phyloP scores from a whole-genome alignment of 2,888 invertebrate genomes.

The Drosophila algonquin region DNA sequence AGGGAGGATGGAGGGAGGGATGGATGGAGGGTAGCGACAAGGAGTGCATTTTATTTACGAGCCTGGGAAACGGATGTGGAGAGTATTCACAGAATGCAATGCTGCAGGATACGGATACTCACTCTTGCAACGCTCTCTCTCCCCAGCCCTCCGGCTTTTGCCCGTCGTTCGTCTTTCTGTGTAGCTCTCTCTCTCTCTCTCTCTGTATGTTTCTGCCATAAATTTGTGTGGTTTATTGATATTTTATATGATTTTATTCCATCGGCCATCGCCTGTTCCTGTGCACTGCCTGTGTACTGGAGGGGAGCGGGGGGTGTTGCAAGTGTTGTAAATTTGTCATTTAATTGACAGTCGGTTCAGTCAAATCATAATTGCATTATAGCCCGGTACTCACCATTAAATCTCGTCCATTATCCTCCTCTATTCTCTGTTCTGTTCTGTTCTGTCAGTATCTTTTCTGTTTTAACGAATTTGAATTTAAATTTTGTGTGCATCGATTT shows the following conservation, averaged over 20 bases:
- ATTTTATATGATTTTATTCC: constrained; percentile 45
- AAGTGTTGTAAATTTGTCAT: constrained; percentile 55
- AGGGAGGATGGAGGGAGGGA: no score
- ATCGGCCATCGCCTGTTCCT: constrained; percentile 23
- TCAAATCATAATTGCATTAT: constrained; percentile 35
- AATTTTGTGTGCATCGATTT: constrained; percentile 28
- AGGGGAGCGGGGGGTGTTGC: no score
- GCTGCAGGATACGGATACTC: constrained; percentile 1
- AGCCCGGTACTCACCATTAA: neutral
- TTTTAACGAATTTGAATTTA: constrained; percentile 36
- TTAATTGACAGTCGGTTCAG: constrained; percentile 46
- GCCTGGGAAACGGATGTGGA: constrained; percentile 9
- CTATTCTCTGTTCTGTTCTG: neutral
- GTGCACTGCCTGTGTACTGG: neutral
- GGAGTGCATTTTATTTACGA: constrained; percentile 63
- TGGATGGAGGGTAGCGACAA: neutral
- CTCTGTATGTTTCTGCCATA: constrained; percentile 38
- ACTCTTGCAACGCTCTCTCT: neutral
- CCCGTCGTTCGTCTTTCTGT: neutral
- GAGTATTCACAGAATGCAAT: neutral
- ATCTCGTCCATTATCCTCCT: neutral
- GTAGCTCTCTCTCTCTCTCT: constrained; percentile 3
- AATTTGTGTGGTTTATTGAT: constrained; percentile 48
- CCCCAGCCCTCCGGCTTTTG: neutral
- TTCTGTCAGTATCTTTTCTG: constrained; percentile 1